These are phyloP conservation scores for Stegastes partitus DNA, from an alignment of 2,113 vertebrate species.

Conservation along the genomic window DNA sequence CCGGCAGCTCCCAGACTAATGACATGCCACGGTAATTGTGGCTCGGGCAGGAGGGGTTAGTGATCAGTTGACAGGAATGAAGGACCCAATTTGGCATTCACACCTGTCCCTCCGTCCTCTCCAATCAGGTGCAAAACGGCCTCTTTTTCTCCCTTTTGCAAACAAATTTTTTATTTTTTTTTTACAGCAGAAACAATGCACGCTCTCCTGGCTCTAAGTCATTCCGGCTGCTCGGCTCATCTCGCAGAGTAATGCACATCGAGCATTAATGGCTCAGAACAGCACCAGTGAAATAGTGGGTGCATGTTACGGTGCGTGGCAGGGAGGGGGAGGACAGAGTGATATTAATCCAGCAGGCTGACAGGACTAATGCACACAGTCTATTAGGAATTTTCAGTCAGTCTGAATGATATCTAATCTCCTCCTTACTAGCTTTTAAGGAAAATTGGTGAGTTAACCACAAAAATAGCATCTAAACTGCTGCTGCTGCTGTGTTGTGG, in stretches of 20 bases:
- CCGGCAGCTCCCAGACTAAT: conserved; percentile 66
- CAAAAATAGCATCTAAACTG: conserved; percentile 20
- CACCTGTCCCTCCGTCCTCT: conserved; percentile 71
- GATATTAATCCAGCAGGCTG: conserved; percentile 65
- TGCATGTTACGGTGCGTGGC: conserved; percentile 55
- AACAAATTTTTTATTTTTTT: conserved; percentile 33
- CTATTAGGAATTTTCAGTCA: conserved; percentile 63
- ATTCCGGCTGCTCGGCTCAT: conserved; percentile 53
- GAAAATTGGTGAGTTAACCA: conserved; percentile 44
- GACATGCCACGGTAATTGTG: conserved; percentile 73
- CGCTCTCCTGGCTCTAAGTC: conserved; percentile 40
- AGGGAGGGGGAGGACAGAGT: conserved; percentile 49
- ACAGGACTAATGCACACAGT: conserved; percentile 65
- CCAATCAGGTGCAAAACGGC: conserved; percentile 38
- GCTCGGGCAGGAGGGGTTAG: conserved; percentile 55
- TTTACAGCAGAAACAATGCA: conserved; percentile 42
- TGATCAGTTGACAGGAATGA: conserved; percentile 64
- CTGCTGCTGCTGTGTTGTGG: conserved; percentile 39
- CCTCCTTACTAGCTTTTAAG: conserved; percentile 50
- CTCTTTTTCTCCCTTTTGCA: conserved; percentile 19
- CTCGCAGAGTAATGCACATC: conserved; percentile 58
- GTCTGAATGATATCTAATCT: conserved; percentile 66
- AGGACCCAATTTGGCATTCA: conserved; percentile 71
- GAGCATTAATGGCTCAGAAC: conserved; percentile 65
- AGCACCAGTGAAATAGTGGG: conserved; percentile 55